These are phyloP conservation scores for Catocala nupta DNA, from an alignment of 2,888 invertebrate species.

Conservation along the genomic window DNA sequence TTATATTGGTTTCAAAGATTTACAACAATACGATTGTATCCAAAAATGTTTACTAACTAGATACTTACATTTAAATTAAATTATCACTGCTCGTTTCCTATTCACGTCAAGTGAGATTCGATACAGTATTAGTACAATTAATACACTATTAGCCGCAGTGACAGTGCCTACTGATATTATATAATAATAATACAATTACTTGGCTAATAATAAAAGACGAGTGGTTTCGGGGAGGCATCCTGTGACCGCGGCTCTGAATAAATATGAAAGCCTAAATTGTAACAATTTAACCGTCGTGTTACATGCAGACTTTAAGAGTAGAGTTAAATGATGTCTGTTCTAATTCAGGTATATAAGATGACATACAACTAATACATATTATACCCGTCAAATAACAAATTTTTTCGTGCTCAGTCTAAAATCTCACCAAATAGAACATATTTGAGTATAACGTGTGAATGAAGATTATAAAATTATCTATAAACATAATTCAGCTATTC, in stretches of 20 bases:
- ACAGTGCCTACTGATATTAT: conserved; percentile 41
- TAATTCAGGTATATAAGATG: conserved; percentile 39
- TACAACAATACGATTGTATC: conserved; percentile 79
- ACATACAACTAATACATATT: conserved; percentile 44
- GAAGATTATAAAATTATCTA: conserved; percentile 51
- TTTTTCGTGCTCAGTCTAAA: conserved; percentile 69
- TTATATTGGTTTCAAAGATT: conserved; percentile 75
- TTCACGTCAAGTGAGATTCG: conserved; percentile 61
- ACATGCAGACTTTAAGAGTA: conserved; percentile 29
- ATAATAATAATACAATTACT: conserved; percentile 48
- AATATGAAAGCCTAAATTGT: conserved; percentile 56
- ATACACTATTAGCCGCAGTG: conserved; percentile 51
- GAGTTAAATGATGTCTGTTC: conserved; percentile 49
- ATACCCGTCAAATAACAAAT: conserved; percentile 57
- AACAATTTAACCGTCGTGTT: conserved; percentile 43
- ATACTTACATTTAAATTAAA: conserved; percentile 73
- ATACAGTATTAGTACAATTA: conserved; percentile 57
- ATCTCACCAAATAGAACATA: conserved; percentile 60
- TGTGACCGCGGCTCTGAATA: conserved; percentile 54
- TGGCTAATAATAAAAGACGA: conserved; percentile 30
- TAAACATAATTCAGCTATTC: conserved; percentile 61
- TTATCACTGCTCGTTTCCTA: conserved; percentile 70
- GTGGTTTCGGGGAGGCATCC: conserved; percentile 39
- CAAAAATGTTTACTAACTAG: conserved; percentile 73
- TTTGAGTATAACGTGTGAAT: conserved; percentile 44